phyloP scores from a whole-genome alignment of 1,140 invertebrate species.

The Sycophila sp. region DNA sequence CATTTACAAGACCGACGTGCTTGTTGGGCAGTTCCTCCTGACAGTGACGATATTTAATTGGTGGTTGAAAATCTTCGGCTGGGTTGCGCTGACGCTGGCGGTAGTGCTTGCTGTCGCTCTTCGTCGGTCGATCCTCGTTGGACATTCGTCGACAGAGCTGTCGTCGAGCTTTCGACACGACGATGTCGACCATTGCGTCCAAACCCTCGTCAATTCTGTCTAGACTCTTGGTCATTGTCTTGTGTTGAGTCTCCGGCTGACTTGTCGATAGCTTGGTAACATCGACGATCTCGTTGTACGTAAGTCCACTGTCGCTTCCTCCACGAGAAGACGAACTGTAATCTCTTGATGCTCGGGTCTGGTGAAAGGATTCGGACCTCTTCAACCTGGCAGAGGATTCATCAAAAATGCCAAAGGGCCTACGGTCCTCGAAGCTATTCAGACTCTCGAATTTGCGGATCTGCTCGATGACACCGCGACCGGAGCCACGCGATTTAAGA shows the following conservation, averaged over 20 bases:
- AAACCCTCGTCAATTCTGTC: slow-evolving; percentile 81
- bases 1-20: background rate
- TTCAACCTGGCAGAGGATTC: slow-evolving; percentile 44
- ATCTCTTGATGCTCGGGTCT: slow-evolving; percentile 46
- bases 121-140: slow-evolving; percentile 17
- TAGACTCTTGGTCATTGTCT: slow-evolving; percentile 75
- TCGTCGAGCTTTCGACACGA: slow-evolving; percentile 67
- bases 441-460: slow-evolving; percentile 62
- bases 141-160: background rate
- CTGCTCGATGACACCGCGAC: slow-evolving; percentile 51
- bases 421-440: slow-evolving; percentile 57
- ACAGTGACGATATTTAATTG: slow-evolving; percentile 44
- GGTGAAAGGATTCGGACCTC: slow-evolving; percentile 61
- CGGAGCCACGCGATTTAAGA: slow-evolving; percentile 65
- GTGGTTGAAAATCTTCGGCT: background rate
- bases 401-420: background rate
- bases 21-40: slow-evolving; percentile 35
- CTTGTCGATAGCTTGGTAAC: slow-evolving; percentile 39
- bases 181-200: slow-evolving; percentile 77
- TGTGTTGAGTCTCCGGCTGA: no score
- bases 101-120: slow-evolving; percentile 29
- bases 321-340: slow-evolving; percentile 43
- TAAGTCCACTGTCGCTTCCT: slow-evolving; percentile 53
- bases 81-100: slow-evolving; percentile 27
- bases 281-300: slow-evolving; percentile 50